phyloP scores from a whole-genome alignment of 2,888 invertebrate genomes.

The Nomada goodeniana region DNA sequence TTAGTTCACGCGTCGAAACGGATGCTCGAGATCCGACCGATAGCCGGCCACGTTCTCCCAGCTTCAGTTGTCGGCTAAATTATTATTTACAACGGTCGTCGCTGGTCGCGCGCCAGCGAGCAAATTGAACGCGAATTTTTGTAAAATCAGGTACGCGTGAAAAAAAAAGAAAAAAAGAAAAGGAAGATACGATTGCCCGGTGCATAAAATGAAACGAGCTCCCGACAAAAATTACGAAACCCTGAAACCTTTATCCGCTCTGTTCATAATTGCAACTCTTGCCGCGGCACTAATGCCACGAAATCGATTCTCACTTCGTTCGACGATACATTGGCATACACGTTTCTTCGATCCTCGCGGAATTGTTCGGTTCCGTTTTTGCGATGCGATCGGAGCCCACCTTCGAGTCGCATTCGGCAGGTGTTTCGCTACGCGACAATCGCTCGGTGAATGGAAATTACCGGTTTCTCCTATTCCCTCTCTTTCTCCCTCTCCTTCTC shows the following conservation, averaged over 20 bases:
- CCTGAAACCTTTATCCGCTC: neutral
- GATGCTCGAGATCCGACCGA: constrained; percentile 44
- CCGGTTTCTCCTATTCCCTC: constrained; percentile 69
- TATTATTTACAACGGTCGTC: constrained; percentile 50
- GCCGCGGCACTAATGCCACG: neutral
- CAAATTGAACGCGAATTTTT: constrained; percentile 26
- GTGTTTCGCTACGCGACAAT: constrained; percentile 70
- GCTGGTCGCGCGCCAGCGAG: neutral
- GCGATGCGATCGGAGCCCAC: constrained; percentile 22
- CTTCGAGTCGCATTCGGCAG: constrained; percentile 64
- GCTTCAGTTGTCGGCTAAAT: constrained; percentile 2
- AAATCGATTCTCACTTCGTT: neutral
- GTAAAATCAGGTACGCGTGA: constrained; percentile 44
- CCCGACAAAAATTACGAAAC: neutral
- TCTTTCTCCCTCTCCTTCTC: constrained; percentile 47
- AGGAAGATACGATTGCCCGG: constrained; percentile 13
- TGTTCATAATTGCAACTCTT: constrained; percentile 8
- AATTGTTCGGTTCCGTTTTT: neutral
- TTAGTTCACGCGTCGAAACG: constrained; percentile 46
- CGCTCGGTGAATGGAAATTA: constrained; percentile 73
- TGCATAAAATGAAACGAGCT: constrained; percentile 30
- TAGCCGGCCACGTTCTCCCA: neutral
- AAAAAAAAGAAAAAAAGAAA: constrained; percentile 14
- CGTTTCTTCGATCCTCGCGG: neutral
- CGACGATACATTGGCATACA: neutral